These are phyloP conservation scores for Drosophila antonietae DNA, from an alignment of 2,888 invertebrate genomes.

Conservation along the genomic window DNA sequence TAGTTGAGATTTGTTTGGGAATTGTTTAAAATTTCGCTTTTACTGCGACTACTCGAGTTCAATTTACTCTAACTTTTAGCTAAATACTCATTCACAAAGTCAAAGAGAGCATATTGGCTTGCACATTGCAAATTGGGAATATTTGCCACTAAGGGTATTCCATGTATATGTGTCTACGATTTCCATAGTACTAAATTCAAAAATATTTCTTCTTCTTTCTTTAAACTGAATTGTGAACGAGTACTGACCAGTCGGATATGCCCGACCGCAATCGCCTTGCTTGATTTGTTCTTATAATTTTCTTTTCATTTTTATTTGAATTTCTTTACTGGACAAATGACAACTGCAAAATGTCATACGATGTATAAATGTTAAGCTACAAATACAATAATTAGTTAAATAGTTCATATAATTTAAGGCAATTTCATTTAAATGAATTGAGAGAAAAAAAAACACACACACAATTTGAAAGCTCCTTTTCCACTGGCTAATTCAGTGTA, in stretches of 20 bases:
- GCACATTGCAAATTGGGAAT: neutral
- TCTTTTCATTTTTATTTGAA: constrained; percentile 2
- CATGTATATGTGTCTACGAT: neutral
- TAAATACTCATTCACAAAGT: neutral
- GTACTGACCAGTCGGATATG: neutral
- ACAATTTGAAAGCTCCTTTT: constrained; percentile 39
- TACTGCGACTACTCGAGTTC: constrained; percentile 23
- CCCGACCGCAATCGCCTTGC: neutral
- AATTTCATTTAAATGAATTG: constrained; percentile 57
- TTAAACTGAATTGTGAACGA: neutral
- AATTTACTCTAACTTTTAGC: constrained; percentile 7
- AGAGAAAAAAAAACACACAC: constrained; percentile 1
- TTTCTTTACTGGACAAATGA: constrained; percentile 49
- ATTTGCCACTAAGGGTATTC: neutral
- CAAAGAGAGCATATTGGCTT: neutral
- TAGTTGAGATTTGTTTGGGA: constrained; percentile 49
- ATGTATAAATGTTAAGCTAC: constrained; percentile 63
- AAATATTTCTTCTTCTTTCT: neutral
- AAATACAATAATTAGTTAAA: constrained; percentile 69
- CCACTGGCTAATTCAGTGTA: constrained; percentile 29
- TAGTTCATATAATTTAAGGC: constrained; percentile 59
- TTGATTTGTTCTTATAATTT: constrained; percentile 2
- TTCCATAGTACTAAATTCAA: neutral
- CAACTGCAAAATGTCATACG: constrained; percentile 57
- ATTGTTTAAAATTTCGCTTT: constrained; percentile 30